Conservation (phyloP, 2,888 invertebrate species). For the Malacosoma neustria region DNA sequence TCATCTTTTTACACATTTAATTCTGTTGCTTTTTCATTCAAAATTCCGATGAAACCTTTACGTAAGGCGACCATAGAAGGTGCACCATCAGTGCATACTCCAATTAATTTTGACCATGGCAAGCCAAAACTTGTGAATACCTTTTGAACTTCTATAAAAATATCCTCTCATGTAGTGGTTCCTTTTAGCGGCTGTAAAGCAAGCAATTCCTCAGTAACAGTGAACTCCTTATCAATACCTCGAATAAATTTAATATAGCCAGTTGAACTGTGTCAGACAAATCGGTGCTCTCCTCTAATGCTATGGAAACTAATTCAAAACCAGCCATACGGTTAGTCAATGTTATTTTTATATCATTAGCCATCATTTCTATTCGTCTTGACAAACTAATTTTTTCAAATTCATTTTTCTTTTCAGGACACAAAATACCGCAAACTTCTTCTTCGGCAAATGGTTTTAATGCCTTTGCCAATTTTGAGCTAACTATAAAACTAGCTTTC, state of each 20-base stretch:
- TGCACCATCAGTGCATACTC: neutral
- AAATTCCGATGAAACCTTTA: slow-evolving; percentile 4
- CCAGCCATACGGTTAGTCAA: slow-evolving; percentile 1
- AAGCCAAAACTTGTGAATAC: slow-evolving; percentile 5
- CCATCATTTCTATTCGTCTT: neutral
- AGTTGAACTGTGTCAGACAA: slow-evolving; percentile 5
- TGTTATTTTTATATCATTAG: slow-evolving; percentile 4
- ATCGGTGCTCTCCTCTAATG: slow-evolving; percentile 4
- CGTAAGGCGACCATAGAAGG: slow-evolving; percentile 5
- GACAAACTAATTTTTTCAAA: slow-evolving; percentile 1
- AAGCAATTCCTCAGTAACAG: neutral
- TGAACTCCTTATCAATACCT: slow-evolving; percentile 2
- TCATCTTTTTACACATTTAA: neutral
- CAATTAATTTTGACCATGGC: slow-evolving; percentile 4
- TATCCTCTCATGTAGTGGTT: slow-evolving; percentile 1
- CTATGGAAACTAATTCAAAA: neutral
- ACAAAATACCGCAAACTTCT: slow-evolving; percentile 6
- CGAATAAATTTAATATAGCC: slow-evolving; percentile 1
- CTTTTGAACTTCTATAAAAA: neutral
- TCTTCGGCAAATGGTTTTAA: slow-evolving; percentile 5
- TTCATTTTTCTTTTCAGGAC: slow-evolving; percentile 1
- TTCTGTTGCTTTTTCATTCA: too few species aligned
- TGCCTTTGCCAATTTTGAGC: slow-evolving; percentile 6
- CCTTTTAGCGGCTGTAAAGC: slow-evolving; percentile 2
- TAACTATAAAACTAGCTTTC: slow-evolving; percentile 9